A percentile compares a stretch with the other conserved stretches of the same genome.
Conservation (phyloP, 2,113 vertebrate genomes). For the Eurystomus gularis region DNA sequence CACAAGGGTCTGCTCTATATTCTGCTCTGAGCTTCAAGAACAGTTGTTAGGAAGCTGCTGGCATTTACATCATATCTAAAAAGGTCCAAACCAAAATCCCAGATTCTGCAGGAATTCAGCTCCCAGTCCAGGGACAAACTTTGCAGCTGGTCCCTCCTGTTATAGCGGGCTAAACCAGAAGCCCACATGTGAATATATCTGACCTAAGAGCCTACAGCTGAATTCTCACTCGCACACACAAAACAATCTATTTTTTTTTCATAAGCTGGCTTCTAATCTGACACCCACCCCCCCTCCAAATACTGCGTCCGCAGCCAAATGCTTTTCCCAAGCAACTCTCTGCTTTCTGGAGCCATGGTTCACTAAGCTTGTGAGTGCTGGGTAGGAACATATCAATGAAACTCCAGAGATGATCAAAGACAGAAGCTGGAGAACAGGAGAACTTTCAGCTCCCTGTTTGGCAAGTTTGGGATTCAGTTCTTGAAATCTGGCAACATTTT, state of each 20-base stretch:
- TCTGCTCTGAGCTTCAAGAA: constrained; percentile 8
- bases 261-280: constrained; percentile 3
- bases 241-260: constrained; percentile 7
- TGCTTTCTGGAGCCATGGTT: constrained; percentile 36
- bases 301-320: not conserved
- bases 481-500: constrained; percentile 19
- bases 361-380: not conserved
- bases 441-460: not conserved
- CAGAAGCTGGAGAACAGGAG: not conserved
- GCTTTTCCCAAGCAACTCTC: not conserved
- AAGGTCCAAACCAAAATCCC: constrained; percentile 23
- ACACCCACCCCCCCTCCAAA: not conserved
- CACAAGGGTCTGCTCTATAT: constrained; percentile 17
- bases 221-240: not conserved
- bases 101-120: constrained; percentile 39
- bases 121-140: constrained; percentile 8
- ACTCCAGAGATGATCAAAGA: constrained; percentile 23
- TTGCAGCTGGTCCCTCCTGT: constrained; percentile 52
- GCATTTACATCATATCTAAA: constrained; percentile 38
- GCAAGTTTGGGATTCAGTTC: not conserved
- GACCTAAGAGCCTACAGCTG: constrained; percentile 31
- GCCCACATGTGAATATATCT: constrained; percentile 21
- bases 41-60: constrained; percentile 58
- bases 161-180: not conserved
- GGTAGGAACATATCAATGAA: constrained; percentile 22